Conservation (phyloP, 2,888 invertebrate species). For the Tipula unca region DNA sequence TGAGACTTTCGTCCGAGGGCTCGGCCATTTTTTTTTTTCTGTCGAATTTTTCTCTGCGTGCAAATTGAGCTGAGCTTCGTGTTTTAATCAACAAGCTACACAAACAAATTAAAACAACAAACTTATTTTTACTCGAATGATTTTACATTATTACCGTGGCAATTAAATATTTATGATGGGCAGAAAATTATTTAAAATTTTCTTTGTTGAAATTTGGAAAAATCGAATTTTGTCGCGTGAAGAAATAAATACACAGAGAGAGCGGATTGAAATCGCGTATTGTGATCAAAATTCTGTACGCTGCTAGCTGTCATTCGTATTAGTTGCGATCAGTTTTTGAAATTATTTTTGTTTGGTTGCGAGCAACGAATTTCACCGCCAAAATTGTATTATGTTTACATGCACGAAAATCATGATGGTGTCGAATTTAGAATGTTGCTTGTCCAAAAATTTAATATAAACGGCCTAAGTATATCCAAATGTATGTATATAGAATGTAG, state of each 20-base stretch:
- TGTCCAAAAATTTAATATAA: neutral
- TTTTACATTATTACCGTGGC: neutral
- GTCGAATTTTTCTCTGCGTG: neutral
- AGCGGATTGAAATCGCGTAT: neutral
- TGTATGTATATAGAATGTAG: no score
- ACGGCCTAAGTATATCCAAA: no score
- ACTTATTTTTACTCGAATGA: neutral
- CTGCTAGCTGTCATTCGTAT: neutral
- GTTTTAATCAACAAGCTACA: neutral
- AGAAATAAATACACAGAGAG: neutral
- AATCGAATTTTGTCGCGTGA: neutral
- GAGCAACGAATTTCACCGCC: neutral
- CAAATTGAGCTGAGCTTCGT: neutral
- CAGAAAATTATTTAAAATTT: neutral
- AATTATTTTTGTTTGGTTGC: neutral
- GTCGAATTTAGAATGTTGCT: neutral
- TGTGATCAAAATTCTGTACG: neutral
- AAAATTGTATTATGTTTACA: neutral
- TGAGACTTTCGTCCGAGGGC: neutral
- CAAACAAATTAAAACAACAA: neutral
- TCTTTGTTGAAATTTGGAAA: neutral
- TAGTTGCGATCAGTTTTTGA: neutral
- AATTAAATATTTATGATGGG: neutral
- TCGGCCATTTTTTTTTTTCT: neutral
- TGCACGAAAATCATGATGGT: neutral